phyloP scores from a whole-genome alignment of 2,888 invertebrate species.

The Boloria euphrosyne region DNA sequence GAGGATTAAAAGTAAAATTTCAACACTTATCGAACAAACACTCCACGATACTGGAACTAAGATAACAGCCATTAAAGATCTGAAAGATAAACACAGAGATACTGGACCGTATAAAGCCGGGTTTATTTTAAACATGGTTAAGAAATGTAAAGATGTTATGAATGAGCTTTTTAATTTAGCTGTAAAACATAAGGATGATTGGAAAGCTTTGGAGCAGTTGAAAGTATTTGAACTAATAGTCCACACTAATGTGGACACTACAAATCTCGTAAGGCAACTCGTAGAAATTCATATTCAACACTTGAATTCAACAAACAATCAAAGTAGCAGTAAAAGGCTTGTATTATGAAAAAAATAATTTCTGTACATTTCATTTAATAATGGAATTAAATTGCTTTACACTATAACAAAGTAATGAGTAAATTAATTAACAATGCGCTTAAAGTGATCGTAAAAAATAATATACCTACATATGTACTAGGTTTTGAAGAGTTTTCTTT shows the following conservation, averaged over 20 bases:
- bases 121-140: constrained; percentile 65
- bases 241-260: constrained; percentile 69
- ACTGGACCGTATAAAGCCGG: constrained; percentile 60
- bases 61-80: constrained; percentile 50
- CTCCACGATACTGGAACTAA: constrained; percentile 59
- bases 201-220: constrained; percentile 67
- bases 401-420: no score
- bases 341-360: constrained; percentile 47
- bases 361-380: no score
- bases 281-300: constrained; percentile 61
- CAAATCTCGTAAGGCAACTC: constrained; percentile 63
- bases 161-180: constrained; percentile 71
- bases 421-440: no score
- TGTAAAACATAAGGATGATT: constrained; percentile 64
- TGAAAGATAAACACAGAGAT: constrained; percentile 51
- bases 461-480: neutral
- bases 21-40: constrained; percentile 60
- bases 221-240: constrained; percentile 70
- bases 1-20: constrained; percentile 62
- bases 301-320: constrained; percentile 48
- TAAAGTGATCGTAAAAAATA: no score
- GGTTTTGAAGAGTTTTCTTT: neutral
- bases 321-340: constrained; percentile 46
- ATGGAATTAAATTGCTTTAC: no score
- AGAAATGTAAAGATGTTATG: constrained; percentile 61